Evolutionary conservation across 2,888 invertebrate genomes (phyloP), one percentile per base, ranked within the genome.

Genomic region (Pollenia amentaria): DNA sequence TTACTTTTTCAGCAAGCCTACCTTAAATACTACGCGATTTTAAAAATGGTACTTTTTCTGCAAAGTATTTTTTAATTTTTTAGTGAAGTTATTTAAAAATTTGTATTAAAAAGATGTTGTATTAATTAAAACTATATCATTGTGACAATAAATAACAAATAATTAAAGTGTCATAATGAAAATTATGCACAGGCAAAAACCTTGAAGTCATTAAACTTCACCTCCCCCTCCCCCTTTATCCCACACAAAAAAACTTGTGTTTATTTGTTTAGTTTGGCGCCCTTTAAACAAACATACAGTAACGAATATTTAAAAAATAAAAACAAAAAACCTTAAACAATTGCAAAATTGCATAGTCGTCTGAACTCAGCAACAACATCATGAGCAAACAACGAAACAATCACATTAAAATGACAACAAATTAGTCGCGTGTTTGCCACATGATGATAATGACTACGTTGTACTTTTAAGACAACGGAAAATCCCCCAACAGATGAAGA

Each of bases 371-470:
- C 42, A 46, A 73, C 65, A 62, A 46, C 65, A 1, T 11, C n/a
- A n/a, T 55, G 40, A 4, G 65, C 69, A 73, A 78, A 72, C 83
- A 78, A 72, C 80, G 29, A 29, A 29, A 29, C 29, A 29, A 29
- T 29, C 29, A 29, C 77, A 84, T 77, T 84, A 85, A 85, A 87
- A 85, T 84, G 82, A 85, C 88, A 85, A 77, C 83, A 87, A 87
- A 83, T 85, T 87, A 83, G 83, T 82, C 85, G 83, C 83, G 84
- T 87, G 79, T 83, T 85, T 88, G 85, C 85, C 88, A 88, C 85
- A 88, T 85, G 88, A 80, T 78, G 84, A 62, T 85, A 69, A 81
- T 84, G 84, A 87, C 69, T 84, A 87, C 55, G 77, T 72, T 69
- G 82, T 14, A 40, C 29, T 72, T 53, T 18, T 46, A 64, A 76